Base-by-base conservation (phyloP, 2,888 invertebrate species). In the Platycnemis pennipes region DNA sequence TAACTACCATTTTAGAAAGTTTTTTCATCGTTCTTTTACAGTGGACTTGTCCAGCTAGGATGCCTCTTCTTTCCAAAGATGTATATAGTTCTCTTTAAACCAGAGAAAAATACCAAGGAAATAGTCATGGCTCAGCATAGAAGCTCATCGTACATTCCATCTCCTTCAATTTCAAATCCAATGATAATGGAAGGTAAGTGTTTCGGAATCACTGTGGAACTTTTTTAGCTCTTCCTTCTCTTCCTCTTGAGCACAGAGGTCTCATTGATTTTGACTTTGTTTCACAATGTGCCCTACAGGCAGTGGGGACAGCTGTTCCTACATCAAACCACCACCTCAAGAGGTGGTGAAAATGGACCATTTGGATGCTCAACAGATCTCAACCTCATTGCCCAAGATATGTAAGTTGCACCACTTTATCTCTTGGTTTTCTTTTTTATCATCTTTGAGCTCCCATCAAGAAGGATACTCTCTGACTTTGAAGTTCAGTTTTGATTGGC, bases 101-200 rank as follows among this genome's bases (percentile, higher is more conserved):
- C 97, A 2, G 97, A 97, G 95, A 97, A 97, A 95, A 97, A 97
- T 95, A 97, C 97, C 0, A 96, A 97, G 94, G 97, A 97, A 95
- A 96, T 97, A 2, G 97, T 97, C 19, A 97, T 97, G 97, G 95
- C 95, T 46, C 95, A 95, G 16, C 96, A 96, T 95, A 95, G 96
- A 44, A 96, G 96, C 94, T 96, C 96, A 4, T 96, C 96, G 16
- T 95, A 96, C 63, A 95, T 96, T 22, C 95, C 96, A 8, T 95
- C 95, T 2, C 95, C 96, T 26, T 94, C 94, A 22, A 77, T 77
- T 77, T 77, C 77, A 4, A 77, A 77, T 77, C 77, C 77, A 77
- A 77, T 77, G 77, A 77, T 77, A 31, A 77, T 77, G 77, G 77
- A 77, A 77, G 77, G 77, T 77, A 77, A 37, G 37, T 37, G 13